Evolutionary conservation across 1,140 invertebrate genomes (phyloP), one percentile per base, ranked within the genome.

Genomic region (Agraylea sexmaculata): DNA sequence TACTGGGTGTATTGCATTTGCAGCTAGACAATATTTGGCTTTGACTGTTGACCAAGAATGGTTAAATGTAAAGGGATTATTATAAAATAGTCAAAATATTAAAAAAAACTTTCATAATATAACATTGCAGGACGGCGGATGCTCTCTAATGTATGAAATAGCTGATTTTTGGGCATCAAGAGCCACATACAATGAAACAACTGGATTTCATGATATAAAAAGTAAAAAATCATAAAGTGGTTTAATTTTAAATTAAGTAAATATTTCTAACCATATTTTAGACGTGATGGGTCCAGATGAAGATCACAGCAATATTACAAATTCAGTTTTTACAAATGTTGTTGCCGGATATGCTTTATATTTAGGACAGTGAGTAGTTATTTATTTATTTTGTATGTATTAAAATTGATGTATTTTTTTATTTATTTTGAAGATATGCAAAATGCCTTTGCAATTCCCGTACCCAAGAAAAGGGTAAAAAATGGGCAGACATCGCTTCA

Each of bases 271-370:
- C 2, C 30, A 13, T 29, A 29, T 51, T 57, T 21, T 49, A 58
- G 62, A 65, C 51, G 63, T 74, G 2, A 74, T 73, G 71, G 70
- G 71, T 2, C 71, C 71, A 2, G 71, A 74, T 46, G 70, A 73
- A 58, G 70, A 73, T 51, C 69, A 73, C 41, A 53, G 51, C 15
- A 63, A 70, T 46, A 56, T 73, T 1, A 60, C 58, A 19, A 73
- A 74, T 36, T 71, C 69, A 3, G 64, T 62, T 0, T 74, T 70
- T 40, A 73, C 71, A 0, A 74, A 73, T 45, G 68, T 70, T 0
- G 58, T 72, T 1, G 59, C 69, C 30, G 69, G 69, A 37, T 65
- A 68, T 20, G 62, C 70, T 0, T 42, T 74, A 3, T 66, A 71
- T 37, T 69, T 73, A 45, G 69, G 67, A 2, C 55, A 66, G 65